A percentile compares a stretch with the other conserved stretches of the same genome.
phyloP scores from a whole-genome alignment of 2,888 invertebrate genomes.

The Peribatodes rhomboidaria region DNA sequence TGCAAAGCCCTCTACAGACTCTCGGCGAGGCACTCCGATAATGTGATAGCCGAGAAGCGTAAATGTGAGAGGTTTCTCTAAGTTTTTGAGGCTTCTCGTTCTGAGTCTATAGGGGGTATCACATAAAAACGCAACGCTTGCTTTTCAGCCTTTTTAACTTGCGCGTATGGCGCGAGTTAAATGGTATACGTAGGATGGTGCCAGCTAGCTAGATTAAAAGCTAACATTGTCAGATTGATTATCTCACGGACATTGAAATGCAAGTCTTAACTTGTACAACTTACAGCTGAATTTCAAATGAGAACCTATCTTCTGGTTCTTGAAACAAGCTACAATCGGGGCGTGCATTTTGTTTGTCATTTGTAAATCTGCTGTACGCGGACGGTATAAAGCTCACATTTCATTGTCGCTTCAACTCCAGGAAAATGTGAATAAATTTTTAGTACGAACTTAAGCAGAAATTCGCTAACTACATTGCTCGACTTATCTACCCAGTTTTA shows the following conservation, averaged over 20 bases:
- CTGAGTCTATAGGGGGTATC: too few species aligned
- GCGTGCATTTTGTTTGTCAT: neutral
- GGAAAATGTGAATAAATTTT: neutral
- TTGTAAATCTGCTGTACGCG: too few species aligned
- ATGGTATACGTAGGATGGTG: too few species aligned
- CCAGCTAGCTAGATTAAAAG: neutral
- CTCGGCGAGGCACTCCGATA: too few species aligned
- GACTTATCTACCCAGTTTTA: conserved; percentile 4
- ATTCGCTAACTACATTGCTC: conserved; percentile 13
- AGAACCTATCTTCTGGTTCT: neutral
- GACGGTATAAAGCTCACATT: neutral
- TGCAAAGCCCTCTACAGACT: too few species aligned
- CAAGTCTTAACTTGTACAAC: neutral
- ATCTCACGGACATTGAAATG: neutral
- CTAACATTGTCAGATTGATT: neutral
- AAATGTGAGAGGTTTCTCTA: too few species aligned
- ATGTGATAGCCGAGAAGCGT: too few species aligned
- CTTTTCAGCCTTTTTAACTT: too few species aligned
- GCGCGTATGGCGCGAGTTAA: too few species aligned
- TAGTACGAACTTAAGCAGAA: neutral
- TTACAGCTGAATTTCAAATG: neutral
- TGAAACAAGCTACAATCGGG: neutral
- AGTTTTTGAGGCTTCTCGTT: too few species aligned
- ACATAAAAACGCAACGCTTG: too few species aligned
- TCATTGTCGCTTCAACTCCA: neutral